Conservation (phyloP, 2,113 vertebrate genomes). For the Empidonax traillii region DNA sequence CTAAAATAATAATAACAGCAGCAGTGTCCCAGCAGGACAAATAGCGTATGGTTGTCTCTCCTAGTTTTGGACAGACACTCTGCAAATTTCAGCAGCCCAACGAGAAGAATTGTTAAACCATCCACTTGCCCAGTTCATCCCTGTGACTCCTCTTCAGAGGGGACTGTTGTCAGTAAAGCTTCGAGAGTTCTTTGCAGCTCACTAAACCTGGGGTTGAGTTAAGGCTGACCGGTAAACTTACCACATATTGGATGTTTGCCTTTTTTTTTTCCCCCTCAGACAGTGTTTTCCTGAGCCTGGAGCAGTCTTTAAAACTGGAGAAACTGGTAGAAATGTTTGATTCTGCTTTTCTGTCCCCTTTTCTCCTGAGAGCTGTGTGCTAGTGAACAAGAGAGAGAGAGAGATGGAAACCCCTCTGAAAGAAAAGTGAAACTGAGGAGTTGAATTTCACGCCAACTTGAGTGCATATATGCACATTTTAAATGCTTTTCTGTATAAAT, state of each 20-base stretch:
- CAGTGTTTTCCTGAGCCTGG: not conserved
- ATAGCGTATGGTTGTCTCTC: not conserved
- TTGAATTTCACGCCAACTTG: not conserved
- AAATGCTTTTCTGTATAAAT: not conserved
- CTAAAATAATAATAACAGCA: not conserved
- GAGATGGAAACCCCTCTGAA: not conserved
- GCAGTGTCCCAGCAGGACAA: not conserved
- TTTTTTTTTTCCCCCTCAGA: fast-evolving
- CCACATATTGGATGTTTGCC: fast-evolving
- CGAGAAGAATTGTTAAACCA: not conserved
- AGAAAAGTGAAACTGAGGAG: not conserved
- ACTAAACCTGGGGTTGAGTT: not conserved
- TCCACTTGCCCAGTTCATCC: not conserved
- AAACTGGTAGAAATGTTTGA: not conserved
- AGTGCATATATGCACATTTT: not conserved
- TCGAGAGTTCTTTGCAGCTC: not conserved
- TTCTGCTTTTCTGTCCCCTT: not conserved
- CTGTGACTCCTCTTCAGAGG: not conserved
- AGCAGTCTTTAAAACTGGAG: not conserved
- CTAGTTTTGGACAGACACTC: not conserved
- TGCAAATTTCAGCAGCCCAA: not conserved
- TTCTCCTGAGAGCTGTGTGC: not conserved
- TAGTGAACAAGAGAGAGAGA: not conserved
- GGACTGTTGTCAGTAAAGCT: not conserved
- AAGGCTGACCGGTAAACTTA: not conserved